phyloP scores from a whole-genome alignment of 2,888 invertebrate species.

The Habroteleia sp. region DNA sequence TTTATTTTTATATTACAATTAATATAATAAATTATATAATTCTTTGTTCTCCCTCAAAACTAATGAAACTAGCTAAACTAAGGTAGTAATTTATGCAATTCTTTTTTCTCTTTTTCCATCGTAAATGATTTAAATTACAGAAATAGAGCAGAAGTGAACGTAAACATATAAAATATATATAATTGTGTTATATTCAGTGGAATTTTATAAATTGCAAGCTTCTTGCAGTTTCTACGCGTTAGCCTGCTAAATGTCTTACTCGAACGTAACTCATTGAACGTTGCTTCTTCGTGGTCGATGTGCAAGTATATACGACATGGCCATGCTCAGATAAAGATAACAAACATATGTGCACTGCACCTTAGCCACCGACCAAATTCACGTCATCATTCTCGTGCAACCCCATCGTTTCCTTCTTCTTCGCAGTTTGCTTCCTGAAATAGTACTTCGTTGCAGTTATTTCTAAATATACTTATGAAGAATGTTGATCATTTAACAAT shows the following conservation, averaged over 20 bases:
- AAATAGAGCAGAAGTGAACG: too few relatives aligned
- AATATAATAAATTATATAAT: too few relatives aligned
- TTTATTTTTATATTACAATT: too few relatives aligned
- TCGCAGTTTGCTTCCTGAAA: conserved; percentile 46
- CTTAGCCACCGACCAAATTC: conserved; percentile 49
- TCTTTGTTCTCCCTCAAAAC: too few relatives aligned
- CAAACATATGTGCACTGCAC: conserved; percentile 57
- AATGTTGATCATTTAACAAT: conserved; percentile 8
- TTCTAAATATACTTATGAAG: conserved; percentile 29
- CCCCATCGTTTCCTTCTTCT: conserved; percentile 50
- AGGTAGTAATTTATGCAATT: too few relatives aligned
- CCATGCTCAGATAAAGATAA: conserved; percentile 61
- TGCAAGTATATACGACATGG: conserved; percentile 48
- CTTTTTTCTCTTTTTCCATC: too few relatives aligned
- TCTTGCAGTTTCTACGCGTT: conserved; percentile 25
- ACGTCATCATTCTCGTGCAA: conserved; percentile 47
- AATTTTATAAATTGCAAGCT: conserved; percentile 20
- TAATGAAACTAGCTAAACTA: too few relatives aligned
- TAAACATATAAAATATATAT: too few relatives aligned
- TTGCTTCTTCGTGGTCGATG: conserved; percentile 29
- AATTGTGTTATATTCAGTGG: conserved; percentile 7
- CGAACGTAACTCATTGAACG: conserved; percentile 39
- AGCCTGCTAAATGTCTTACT: conserved; percentile 42
- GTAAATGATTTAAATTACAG: too few relatives aligned
- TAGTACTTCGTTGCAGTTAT: conserved; percentile 39